phyloP scores from a whole-genome alignment of 2,888 invertebrate genomes.

The Nephrotoma appendiculata region DNA sequence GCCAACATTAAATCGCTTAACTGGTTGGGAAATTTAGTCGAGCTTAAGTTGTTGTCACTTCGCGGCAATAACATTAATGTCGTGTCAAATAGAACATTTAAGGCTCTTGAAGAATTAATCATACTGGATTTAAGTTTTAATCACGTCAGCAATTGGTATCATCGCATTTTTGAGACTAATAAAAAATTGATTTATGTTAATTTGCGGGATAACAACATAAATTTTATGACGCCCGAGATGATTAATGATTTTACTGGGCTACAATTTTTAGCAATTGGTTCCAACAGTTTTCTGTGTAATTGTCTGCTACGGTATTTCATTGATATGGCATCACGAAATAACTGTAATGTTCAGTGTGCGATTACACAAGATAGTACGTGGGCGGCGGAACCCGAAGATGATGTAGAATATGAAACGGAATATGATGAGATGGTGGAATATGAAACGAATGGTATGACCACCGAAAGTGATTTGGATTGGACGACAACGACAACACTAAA shows the following conservation, averaged over 20 bases:
- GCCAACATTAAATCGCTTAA: constrained; percentile 30
- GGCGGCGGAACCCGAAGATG: not conserved
- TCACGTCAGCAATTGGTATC: constrained; percentile 40
- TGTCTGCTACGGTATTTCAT: constrained; percentile 39
- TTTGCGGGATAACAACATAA: constrained; percentile 39
- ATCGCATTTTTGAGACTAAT: constrained; percentile 29
- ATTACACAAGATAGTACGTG: not conserved
- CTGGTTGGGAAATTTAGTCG: constrained; percentile 28
- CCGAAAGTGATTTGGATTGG: not conserved
- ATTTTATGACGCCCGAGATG: constrained; percentile 40
- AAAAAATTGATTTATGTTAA: constrained; percentile 32
- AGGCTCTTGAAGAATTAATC: constrained; percentile 29
- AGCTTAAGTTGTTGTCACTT: constrained; percentile 36
- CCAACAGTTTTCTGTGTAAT: constrained; percentile 45
- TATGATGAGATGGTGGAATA: not conserved
- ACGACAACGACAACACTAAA: not conserved
- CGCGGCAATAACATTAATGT: constrained; percentile 35
- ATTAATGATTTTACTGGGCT: constrained; percentile 36
- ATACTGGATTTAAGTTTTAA: constrained; percentile 39
- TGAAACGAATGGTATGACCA: not conserved
- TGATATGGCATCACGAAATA: constrained; percentile 26
- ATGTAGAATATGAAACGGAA: not conserved
- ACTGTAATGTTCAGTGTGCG: constrained; percentile 5
- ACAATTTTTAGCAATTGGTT: constrained; percentile 36
- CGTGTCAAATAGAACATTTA: constrained; percentile 24